These are phyloP conservation scores for Corythornis leucogaster DNA, from an alignment of 2,797 vertebrate species.

Conservation along the genomic window DNA sequence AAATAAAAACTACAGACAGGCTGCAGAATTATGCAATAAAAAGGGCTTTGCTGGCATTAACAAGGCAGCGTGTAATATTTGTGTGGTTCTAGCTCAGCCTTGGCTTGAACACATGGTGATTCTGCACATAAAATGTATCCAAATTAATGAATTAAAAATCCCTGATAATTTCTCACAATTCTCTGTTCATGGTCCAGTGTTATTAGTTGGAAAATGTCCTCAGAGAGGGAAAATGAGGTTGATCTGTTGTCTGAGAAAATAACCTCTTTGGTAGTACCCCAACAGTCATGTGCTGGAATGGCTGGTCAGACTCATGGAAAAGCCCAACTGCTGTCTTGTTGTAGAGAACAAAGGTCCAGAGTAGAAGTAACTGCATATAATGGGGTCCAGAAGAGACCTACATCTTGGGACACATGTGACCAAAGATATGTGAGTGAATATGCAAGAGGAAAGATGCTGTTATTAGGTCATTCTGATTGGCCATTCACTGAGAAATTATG, in stretches of 20 bases:
- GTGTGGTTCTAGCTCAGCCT: constrained; percentile 65
- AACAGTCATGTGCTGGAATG: neutral
- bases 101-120: constrained; percentile 62
- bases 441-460: neutral
- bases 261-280: neutral
- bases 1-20: constrained; percentile 74
- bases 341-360: rapidly evolving
- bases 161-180: constrained; percentile 62
- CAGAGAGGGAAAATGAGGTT: constrained; percentile 22
- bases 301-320: neutral
- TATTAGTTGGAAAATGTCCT: constrained; percentile 46
- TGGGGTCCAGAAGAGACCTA: neutral
- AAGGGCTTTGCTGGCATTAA: constrained; percentile 71
- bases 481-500: neutral
- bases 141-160: constrained; percentile 71
- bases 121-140: constrained; percentile 67
- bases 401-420: rapidly evolving
- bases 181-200: constrained; percentile 40
- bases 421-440: neutral
- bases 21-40: constrained; percentile 76
- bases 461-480: neutral
- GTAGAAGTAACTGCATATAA: neutral
- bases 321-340: neutral
- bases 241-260: constrained; percentile 45
- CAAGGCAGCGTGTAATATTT: constrained; percentile 69